Base-by-base conservation (phyloP, 1,140 invertebrate genomes). In the Planococcus citri region DNA sequence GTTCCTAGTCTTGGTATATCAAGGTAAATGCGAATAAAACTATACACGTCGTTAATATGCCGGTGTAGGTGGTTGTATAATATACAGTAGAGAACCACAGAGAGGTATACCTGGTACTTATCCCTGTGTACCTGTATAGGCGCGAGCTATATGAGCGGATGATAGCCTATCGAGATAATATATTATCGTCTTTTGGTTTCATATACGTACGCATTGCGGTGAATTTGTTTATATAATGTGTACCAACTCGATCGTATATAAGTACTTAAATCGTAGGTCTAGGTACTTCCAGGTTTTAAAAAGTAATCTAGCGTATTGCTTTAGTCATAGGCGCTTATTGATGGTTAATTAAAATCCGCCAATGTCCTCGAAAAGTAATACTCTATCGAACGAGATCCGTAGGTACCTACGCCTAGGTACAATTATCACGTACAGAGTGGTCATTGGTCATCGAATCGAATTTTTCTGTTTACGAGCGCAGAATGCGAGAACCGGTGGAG, bases 1-100 rank as follows among this genome's bases (percentile, higher is more conserved):
- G 41, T 51, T 51, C 41, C 10, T 51, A 51, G 10, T 14, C 41
- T 51, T 17, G 41, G 41, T 17, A n/a, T 9, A 51, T 51, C 41
- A 51, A 51, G 41, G 41, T 51, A 51, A 51, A 51, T 51, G 41
- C n/a, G n/a, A n/a, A n/a, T n/a, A n/a, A n/a, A n/a, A n/a, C n/a
- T n/a, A n/a, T 51, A 51, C 41, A 51, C 6, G 41, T 51, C n/a
- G n/a, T 51, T 51, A 51, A 9, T 37, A 37, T 6, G 41, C 41
- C 41, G 41, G 41, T 51, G 41, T 51, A 51, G 41, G 41, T 51
- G 41, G 41, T 51, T 51, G 41, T 51, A 51, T 51, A 51, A 51
- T 51, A 51, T 17, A 3, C 41, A 3, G 41, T 14, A 17, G 2
- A 51, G 6, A 51, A n/a, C n/a, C n/a, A n/a, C n/a, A n/a, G n/a